Base-by-base conservation (phyloP, 92 coral and sea anemone species). In the Phenganax marumi region DNA sequence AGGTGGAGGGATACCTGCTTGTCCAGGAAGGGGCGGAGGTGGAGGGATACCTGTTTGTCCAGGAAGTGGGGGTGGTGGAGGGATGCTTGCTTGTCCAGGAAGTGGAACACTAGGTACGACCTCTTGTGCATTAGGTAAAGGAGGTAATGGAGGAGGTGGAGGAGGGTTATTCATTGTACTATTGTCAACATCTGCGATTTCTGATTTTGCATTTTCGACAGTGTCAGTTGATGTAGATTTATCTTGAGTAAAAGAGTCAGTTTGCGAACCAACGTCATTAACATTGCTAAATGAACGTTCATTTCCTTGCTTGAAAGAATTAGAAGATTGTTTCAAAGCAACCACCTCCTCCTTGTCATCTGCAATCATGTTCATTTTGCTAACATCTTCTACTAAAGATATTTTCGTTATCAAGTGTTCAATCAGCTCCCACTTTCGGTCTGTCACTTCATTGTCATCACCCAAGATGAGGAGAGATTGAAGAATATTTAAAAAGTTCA, bases 391-490 rank as follows among this genome's bases (percentile, higher is more conserved):
- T 4, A 46, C 49, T 19, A 78, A 8, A 60, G 83, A 60, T 19
- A 78, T 63, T 66, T 91, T 91, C 73, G 84, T 89, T 8, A 96
- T 94, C 43, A 96, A 87, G 62, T 86, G 89, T 74, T 96, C 99
- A 7, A 96, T 91, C 46, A 86, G 87, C 7, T 96, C 96, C 99
- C 99, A 96, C 46, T 92, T 91, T 13, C 83, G 75, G 83, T 96
- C 99, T 8, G 91, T 89, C 47, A 96, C 91, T 1, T 93, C 96
- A 6, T 92, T 89, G 61, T 96, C 99, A 21, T 92, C 93, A 39
- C 92, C 99, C 63, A 96, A 87, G 81, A 85, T 76, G 46, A 96
- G 86, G 63, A 96, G 78, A 48, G 89, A 91, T 72, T 96, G 99
- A 16, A 96, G 88, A 74, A 96, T 93, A 71, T 90, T 89, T 16